These are phyloP conservation scores for Gymnothorax reevesii DNA, from an alignment of 2,797 vertebrate species.

Conservation along the genomic window DNA sequence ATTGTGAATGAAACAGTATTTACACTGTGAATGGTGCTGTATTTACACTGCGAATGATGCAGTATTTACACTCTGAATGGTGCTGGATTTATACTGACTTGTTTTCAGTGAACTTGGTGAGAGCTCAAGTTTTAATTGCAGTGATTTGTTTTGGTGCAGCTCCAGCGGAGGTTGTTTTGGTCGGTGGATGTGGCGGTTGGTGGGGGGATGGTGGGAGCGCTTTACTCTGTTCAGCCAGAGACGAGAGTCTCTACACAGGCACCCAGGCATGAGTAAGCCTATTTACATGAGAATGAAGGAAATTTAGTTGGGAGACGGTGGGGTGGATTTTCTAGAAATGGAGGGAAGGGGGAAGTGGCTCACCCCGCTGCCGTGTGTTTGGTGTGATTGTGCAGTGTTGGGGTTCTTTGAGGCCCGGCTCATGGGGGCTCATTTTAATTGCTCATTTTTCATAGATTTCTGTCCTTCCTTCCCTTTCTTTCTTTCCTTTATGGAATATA, in stretches of 20 bases:
- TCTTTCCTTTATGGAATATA: too few species aligned
- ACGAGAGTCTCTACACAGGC: conserved; percentile 51
- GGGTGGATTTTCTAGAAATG: not conserved
- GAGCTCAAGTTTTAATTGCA: conserved; percentile 6
- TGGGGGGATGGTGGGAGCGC: conserved; percentile 37
- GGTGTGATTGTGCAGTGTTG: too few species aligned
- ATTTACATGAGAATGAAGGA: conserved; percentile 78
- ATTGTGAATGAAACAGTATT: too few species aligned
- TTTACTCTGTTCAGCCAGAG: conserved; percentile 44
- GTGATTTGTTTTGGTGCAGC: conserved; percentile 7
- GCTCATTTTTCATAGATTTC: too few species aligned
- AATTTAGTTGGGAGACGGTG: conserved; percentile 56
- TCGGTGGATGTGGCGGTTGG: not conserved
- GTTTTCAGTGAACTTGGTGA: not conserved
- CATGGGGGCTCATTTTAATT: too few species aligned
- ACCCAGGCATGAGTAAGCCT: conserved; percentile 66
- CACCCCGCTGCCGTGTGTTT: too few species aligned
- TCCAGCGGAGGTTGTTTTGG: conserved; percentile 14
- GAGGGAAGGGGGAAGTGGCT: conserved; percentile 32
- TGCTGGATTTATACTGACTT: too few species aligned
- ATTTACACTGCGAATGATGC: too few species aligned
- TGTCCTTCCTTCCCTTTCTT: too few species aligned
- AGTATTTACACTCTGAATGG: not conserved
- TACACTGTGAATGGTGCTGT: too few species aligned
- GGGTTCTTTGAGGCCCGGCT: too few species aligned